phyloP scores from a whole-genome alignment of 2,797 vertebrate genomes.

The Sarcophilus harrisii region DNA sequence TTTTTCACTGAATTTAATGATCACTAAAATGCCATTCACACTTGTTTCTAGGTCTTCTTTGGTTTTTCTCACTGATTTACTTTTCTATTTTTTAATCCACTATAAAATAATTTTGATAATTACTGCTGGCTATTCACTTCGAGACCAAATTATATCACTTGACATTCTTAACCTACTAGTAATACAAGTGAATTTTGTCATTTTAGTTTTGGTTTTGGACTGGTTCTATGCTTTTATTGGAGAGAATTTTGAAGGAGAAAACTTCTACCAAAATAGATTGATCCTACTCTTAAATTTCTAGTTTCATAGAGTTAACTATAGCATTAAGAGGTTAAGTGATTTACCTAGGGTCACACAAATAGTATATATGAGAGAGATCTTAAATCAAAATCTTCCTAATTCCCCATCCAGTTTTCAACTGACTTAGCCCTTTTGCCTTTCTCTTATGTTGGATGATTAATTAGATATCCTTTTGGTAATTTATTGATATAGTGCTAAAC shows the following conservation, averaged over 20 bases:
- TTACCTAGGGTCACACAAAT: neutral
- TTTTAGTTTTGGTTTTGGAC: neutral
- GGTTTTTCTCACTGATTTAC: neutral
- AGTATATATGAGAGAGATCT: neutral
- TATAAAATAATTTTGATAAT: neutral
- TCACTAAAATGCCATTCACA: neutral
- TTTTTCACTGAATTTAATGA: neutral
- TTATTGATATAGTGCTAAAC: neutral
- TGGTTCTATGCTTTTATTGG: neutral
- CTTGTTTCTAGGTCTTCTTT: neutral
- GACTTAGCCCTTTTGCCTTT: neutral
- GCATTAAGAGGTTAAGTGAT: neutral
- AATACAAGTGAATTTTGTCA: neutral
- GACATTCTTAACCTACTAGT: neutral
- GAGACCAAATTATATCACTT: neutral
- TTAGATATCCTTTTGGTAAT: neutral
- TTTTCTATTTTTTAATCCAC: neutral
- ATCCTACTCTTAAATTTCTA: neutral
- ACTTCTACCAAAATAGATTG: neutral
- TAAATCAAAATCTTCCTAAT: neutral
- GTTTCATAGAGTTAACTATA: neutral
- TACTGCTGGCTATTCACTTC: neutral
- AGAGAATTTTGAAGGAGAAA: neutral
- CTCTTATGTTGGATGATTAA: neutral
- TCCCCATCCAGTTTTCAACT: neutral